Base-by-base conservation (phyloP, 2,888 invertebrate genomes). In the Scrobipalpa costella region DNA sequence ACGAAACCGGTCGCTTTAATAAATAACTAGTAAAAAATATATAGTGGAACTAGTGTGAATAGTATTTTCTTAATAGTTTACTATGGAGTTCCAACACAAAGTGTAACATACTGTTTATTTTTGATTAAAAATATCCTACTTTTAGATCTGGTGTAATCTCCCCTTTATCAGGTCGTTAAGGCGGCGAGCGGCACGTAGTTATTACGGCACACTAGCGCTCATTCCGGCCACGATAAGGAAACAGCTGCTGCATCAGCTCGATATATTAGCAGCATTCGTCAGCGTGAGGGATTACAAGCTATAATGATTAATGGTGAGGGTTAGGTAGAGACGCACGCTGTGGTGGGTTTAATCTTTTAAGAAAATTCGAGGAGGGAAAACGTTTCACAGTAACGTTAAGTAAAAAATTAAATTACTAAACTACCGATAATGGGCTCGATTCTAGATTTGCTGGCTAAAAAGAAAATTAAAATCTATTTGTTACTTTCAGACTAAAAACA, bases 191-290 rank as follows among this genome's bases (percentile, higher is more conserved):
- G 34, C 49, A 40, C 44, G 19, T 34, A 27, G 38, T 27, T 38
- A 61, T 60, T 50, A 62, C 58, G 58, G 7, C 44, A 44, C 44
- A 44, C 44, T n/a, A 44, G 44, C n/a, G n/a, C 44, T 44, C 44
- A 44, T 44, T 44, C 44, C 44, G 7, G n/a, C 44, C 44, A 5
- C 27, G n/a, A 15, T 44, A 44, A 40, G 44, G 44, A 3, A 44
- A 44, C 44, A 44, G 44, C 44, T 44, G 44, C 44, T n/a, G 44
- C 44, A 44, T 44, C 44, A 44, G 44, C 44, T 15, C n/a, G 44
- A 44, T 44, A 44, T 44, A 44, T 44, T 44, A 44, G 44, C 44
- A 44, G n/a, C 44, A 44, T 44, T 44, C 44, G 44, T 44, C 44
- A 44, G n/a, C n/a, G 1, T 44, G 15, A n/a, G n/a, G 44, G 44